Percentiles rank a stretch among this genome's conserved stretches.
Conservation (phyloP, 2,113 vertebrate species). For the Triplophysa siluroides region DNA sequence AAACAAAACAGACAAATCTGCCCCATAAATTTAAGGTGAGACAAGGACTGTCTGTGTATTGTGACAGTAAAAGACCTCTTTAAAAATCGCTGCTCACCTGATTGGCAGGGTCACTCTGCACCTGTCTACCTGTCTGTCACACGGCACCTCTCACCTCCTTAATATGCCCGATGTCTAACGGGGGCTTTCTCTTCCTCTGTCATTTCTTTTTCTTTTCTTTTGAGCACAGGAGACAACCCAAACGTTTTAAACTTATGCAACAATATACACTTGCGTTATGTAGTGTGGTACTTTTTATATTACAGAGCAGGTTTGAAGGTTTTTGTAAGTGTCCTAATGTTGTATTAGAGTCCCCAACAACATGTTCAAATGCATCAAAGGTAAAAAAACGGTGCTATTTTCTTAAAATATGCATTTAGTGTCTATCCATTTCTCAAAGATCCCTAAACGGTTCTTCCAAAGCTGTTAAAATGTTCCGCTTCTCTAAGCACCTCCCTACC, state of each 20-base stretch:
- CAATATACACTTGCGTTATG: too few relatives aligned
- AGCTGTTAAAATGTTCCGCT: too few relatives aligned
- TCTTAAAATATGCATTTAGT: too few relatives aligned
- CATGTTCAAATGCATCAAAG: too few relatives aligned
- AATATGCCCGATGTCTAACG: constrained; percentile 75
- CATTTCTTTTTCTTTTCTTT: neutral
- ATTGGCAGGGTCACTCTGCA: constrained; percentile 74
- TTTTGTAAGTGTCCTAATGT: too few relatives aligned
- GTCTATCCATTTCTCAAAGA: too few relatives aligned
- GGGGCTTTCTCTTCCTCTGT: neutral
- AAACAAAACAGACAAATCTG: constrained; percentile 47
- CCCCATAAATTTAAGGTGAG: constrained; percentile 3
- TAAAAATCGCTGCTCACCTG: constrained; percentile 61
- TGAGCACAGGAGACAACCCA: constrained; percentile 15
- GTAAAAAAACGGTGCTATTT: too few relatives aligned
- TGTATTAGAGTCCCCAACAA: too few relatives aligned
- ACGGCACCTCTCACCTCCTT: constrained; percentile 65
- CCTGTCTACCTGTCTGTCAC: constrained; percentile 75
- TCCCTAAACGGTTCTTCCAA: too few relatives aligned
- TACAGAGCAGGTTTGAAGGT: too few relatives aligned
- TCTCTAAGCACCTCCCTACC: too few relatives aligned
- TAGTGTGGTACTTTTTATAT: too few relatives aligned
- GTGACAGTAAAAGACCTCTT: constrained; percentile 54
- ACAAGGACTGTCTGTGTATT: constrained; percentile 26
- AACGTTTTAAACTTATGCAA: neutral